Conservation (phyloP, 2,888 invertebrate species). For the Aplocera efformata region DNA sequence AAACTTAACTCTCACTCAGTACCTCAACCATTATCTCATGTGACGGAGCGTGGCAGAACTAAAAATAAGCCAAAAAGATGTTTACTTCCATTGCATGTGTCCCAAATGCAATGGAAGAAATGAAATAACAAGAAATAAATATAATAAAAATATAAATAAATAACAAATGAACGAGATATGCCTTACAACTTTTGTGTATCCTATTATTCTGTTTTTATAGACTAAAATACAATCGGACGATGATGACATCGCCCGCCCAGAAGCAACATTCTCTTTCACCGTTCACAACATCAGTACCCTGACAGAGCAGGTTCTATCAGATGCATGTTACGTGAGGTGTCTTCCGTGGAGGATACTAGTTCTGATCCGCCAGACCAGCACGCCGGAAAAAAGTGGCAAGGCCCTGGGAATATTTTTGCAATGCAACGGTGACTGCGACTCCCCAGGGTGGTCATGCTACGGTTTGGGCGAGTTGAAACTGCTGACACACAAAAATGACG, state of each 20-base stretch:
- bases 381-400: slow-evolving; percentile 86
- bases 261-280: slow-evolving; percentile 94
- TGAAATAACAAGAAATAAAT: no score
- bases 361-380: slow-evolving; percentile 88
- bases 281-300: slow-evolving; percentile 93
- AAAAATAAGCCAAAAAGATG: no score
- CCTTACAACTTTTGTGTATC: no score
- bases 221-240: slow-evolving; percentile 73
- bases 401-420: slow-evolving; percentile 92
- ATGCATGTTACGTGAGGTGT: slow-evolving; percentile 95
- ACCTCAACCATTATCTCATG: no score
- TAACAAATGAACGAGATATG: no score
- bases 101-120: no score
- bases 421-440: slow-evolving; percentile 98
- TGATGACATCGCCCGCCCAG: slow-evolving; percentile 92
- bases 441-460: slow-evolving; percentile 98
- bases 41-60: no score
- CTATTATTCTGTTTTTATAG: neutral
- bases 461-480: slow-evolving; percentile 95
- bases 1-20: no score
- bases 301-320: slow-evolving; percentile 90
- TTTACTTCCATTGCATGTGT: no score
- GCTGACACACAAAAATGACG: slow-evolving; percentile 90
- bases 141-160: no score
- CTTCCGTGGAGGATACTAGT: slow-evolving; percentile 99